Base-by-base conservation (phyloP, 2,797 vertebrate species). In the Trachops cirrhosus region DNA sequence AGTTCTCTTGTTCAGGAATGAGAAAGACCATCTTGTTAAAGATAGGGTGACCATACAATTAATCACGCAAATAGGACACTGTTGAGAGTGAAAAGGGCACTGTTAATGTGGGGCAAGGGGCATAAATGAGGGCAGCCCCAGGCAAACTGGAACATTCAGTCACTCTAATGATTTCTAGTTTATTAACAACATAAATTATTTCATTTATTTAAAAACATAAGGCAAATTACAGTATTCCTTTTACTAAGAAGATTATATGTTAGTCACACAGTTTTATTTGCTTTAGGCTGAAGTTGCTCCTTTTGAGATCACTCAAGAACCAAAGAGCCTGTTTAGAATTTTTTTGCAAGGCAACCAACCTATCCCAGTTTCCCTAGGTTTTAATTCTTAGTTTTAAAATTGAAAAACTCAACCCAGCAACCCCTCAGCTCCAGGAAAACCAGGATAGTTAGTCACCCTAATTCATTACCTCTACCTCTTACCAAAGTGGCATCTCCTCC, bases 1-100 rank as follows among this genome's bases (percentile, higher is more conserved):
- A 79, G 39, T 37, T 86, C 39, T 91, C 64, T 77, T 50, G 22
- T 75, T 96, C 80, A 93, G 77, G 26, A 96, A 89, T 46, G 80
- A 91, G 62, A 86, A 94, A 89, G 70, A 34, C 32, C 48, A 91
- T 78, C 83, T 95, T 82, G 48, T 70, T 89, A 92, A 95, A 95
- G 46, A 62, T 48, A 75, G 26, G 46, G 10, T 91, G 22, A 59
- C 21, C 16, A 62, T 41, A 68, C 52, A 85, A 74, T 46, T 78
- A 79, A 8, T 89, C 71, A 93, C 89, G 21, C 54, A 93, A 73
- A 44, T 94, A 88, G 79, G 32, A 64, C 54, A 57, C 39, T 92
- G 86, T 73, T 73, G 67, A 84, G 74, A 84, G 78, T 71, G 37
- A 83, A 93, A 68, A 91, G 26, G 32, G 34, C 14, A 57, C 6